Evolutionary conservation across 1,140 invertebrate genomes (phyloP), one percentile per base, ranked within the genome.

Genomic region (Brachionus koreanus): DNA sequence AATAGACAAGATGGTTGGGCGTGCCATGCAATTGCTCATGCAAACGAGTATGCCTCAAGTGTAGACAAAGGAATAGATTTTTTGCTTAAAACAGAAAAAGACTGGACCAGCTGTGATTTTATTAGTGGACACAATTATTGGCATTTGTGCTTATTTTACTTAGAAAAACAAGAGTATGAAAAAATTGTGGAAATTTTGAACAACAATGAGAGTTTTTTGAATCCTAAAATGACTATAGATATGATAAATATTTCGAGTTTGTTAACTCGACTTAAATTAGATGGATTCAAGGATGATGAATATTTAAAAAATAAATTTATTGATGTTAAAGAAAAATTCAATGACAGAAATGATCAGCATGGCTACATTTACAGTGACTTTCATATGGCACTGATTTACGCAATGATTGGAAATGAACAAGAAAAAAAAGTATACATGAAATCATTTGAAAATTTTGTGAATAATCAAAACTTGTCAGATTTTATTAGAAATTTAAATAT

Each of bases 51-150:
- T 90, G 86, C 84, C 65, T 89, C 89, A 0, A 81, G 86, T 49
- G 86, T 86, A 43, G 84, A 89, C n/a, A 88, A 90, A 83, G 91
- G 91, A 46, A 88, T 90, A 42, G 69, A 85, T 37, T 90, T 91
- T 81, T 84, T 91, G 84, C 85, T 87, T 7, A 86, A 84, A 7
- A 91, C 90, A 19, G 86, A 86, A 37, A 83, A 85, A 4, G 86
- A 91, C 82, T 91, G 91, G 91, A 84, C 23, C 6, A 67, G 84
- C 16, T 90, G 90, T 84, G 88, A 87, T n/a, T 87, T 90, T 85
- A 82, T 91, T 13, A 87, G 90, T 1, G 89, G 89, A 83, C 91
- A 91, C 83, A 91, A 91, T 75, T 90, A 88, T 84, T 91, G 91
- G 91, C 91, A 91, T 85, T 89, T 87, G 86, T 88, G 89, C 2